These are phyloP conservation scores for Podarcis cretensis DNA, from an alignment of 2,113 vertebrate genomes.

Conservation along the genomic window DNA sequence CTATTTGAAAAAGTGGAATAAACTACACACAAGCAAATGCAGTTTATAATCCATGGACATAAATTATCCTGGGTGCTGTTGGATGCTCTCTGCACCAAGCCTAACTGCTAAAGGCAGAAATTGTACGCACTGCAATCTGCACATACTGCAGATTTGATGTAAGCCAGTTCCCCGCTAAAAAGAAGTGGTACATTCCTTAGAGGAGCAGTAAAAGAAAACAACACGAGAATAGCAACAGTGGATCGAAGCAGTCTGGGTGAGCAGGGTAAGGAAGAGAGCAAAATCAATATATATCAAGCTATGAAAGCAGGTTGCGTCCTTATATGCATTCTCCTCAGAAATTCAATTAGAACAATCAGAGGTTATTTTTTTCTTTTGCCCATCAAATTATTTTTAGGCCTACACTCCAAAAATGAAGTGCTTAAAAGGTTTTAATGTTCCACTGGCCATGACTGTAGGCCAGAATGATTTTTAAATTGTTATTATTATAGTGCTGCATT, in stretches of 20 bases:
- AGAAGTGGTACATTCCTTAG: neutral
- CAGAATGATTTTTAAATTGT: neutral
- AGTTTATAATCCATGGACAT: neutral
- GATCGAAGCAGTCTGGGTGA: neutral
- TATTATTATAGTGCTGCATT: neutral
- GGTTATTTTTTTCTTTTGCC: neutral
- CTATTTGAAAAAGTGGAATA: neutral
- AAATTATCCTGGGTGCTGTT: neutral
- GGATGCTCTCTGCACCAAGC: neutral
- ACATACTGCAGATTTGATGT: slow-evolving; percentile 4
- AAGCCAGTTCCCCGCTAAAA: neutral
- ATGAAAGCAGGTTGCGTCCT: neutral
- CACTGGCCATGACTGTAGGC: neutral
- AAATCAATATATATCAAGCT: neutral
- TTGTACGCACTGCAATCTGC: neutral
- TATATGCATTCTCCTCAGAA: neutral
- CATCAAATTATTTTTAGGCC: neutral
- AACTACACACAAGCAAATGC: neutral
- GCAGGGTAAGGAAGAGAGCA: too few relatives aligned
- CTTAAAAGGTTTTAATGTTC: neutral
- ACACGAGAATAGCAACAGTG: neutral
- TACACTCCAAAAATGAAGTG: neutral
- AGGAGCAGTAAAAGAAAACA: neutral
- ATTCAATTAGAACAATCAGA: neutral
- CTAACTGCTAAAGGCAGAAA: neutral